These are phyloP conservation scores for Matsumurasca onukii DNA, from an alignment of 1,140 invertebrate species.

Conservation along the genomic window DNA sequence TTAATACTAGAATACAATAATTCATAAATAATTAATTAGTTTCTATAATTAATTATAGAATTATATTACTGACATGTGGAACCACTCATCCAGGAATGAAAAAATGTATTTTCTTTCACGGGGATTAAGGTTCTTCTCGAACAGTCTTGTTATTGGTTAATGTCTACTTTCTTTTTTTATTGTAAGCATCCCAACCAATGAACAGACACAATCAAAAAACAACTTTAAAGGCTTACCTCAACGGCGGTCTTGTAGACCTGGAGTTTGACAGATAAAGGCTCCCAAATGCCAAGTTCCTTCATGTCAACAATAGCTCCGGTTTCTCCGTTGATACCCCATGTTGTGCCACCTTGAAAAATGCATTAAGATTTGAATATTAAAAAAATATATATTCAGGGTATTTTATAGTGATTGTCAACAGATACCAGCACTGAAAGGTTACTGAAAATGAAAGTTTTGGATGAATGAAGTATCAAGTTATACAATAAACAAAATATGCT, in stretches of 20 bases:
- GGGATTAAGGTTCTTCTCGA: neutral
- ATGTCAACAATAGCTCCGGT: slow-evolving; percentile 92
- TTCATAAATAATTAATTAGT: too few species aligned
- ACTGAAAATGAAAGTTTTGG: too few species aligned
- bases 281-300: slow-evolving; percentile 89
- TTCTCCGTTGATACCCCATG: slow-evolving; percentile 95
- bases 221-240: slow-evolving; percentile 58
- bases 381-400: neutral
- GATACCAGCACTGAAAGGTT: too few species aligned
- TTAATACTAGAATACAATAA: too few species aligned
- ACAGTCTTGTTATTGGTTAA: neutral
- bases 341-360: slow-evolving; percentile 47
- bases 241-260: slow-evolving; percentile 97
- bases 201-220: neutral
- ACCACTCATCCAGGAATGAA: neutral
- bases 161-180: neutral
- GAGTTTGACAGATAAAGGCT: slow-evolving; percentile 93
- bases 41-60: neutral
- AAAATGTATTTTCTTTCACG: neutral
- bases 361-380: neutral
- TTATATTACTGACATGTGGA: neutral
- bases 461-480: neutral
- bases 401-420: neutral
- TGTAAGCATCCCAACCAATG: neutral
- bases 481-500: neutral